A percentile compares a stretch with the other conserved stretches of the same genome.
Evolutionary conservation across 2,797 vertebrate species (phyloP).

Genomic region (Huso huso): DNA sequence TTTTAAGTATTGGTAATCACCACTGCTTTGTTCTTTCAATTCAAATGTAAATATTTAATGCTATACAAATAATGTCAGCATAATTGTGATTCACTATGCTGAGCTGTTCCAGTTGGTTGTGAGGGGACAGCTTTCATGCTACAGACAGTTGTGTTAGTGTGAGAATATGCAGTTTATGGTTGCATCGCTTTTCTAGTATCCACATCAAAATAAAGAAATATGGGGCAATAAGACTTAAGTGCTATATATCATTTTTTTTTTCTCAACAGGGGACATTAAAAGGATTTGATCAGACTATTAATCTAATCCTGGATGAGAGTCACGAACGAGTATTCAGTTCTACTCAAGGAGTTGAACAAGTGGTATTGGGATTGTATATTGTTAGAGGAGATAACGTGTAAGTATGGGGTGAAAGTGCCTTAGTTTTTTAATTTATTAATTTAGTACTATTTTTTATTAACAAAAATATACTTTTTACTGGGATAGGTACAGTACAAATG

Average conservation of each 20-base stretch:
- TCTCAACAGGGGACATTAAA: conserved; percentile 81
- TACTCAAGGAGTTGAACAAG: conserved; percentile 94
- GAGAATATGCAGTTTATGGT: not conserved
- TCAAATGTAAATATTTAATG: too few relatives aligned
- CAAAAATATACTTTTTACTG: not conserved
- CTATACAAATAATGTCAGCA: too few relatives aligned
- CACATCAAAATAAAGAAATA: not conserved
- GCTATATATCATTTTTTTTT: not conserved
- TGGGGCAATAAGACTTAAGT: not conserved
- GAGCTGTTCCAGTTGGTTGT: not conserved
- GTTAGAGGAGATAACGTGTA: conserved; percentile 97
- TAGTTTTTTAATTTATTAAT: not conserved
- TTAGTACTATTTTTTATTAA: not conserved
- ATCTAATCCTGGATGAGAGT: conserved; percentile 96
- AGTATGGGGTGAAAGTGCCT: conserved; percentile 43
- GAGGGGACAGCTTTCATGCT: too few relatives aligned
- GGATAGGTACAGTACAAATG: too few relatives aligned
- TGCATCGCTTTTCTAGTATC: too few relatives aligned
- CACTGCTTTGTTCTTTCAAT: too few relatives aligned
- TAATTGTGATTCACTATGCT: not conserved
- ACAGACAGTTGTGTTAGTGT: not conserved
- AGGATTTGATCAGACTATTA: conserved; percentile 98
- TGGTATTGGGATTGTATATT: conserved; percentile 93
- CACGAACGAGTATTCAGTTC: conserved; percentile 97
- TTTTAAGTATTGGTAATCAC: too few relatives aligned